phyloP scores from a whole-genome alignment of 2,797 vertebrate genomes.

The Echeneis naucrates region DNA sequence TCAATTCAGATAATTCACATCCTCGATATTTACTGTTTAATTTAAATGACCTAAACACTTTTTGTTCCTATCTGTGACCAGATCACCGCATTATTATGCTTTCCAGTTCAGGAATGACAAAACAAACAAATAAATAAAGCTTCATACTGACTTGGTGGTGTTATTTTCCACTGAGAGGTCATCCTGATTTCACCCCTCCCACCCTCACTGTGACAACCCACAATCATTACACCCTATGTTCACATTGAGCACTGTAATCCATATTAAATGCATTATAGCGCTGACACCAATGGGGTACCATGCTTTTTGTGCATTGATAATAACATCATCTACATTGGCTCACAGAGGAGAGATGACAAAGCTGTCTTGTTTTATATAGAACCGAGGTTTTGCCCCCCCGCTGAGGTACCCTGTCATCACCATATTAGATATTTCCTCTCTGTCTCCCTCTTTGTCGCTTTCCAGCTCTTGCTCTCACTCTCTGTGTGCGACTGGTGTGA shows the following conservation, averaged over 20 bases:
- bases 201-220: conserved; percentile 43
- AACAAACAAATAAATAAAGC: background rate
- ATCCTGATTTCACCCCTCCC: background rate
- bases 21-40: background rate
- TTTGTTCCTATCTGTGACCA: background rate
- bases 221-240: conserved; percentile 23
- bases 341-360: conserved; percentile 52
- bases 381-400: conserved; percentile 62
- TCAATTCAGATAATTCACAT: background rate
- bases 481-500: conserved; percentile 41
- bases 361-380: conserved; percentile 73
- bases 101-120: background rate
- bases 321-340: conserved; percentile 37
- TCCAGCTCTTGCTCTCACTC: conserved; percentile 21
- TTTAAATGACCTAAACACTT: background rate
- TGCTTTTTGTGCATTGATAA: conserved; percentile 63
- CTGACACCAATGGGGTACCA: conserved; percentile 14
- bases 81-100: background rate
- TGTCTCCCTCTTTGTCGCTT: conserved; percentile 55
- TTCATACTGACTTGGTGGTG: background rate
- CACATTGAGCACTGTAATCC: conserved; percentile 31
- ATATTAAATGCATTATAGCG: conserved; percentile 53
- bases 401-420: conserved; percentile 69
- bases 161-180: conserved; percentile 4
- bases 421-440: conserved; percentile 61